These are phyloP conservation scores for Nannoperca australis DNA, from an alignment of 2,797 vertebrate species.

Conservation along the genomic window DNA sequence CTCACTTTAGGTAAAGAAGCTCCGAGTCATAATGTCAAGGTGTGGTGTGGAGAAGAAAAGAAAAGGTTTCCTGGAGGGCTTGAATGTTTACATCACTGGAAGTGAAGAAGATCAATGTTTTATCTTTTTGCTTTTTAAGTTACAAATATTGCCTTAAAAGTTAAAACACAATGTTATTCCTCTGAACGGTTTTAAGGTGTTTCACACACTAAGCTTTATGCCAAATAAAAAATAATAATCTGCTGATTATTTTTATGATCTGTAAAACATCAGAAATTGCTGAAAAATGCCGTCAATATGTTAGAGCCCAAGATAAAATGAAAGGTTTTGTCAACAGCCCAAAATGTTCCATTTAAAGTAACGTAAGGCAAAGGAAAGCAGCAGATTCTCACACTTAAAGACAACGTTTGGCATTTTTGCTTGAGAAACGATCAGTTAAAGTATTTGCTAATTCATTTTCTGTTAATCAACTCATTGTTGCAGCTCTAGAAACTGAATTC, in stretches of 20 bases:
- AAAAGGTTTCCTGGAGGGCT: not conserved
- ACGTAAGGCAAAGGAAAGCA: not conserved
- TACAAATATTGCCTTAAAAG: not conserved
- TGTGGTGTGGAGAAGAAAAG: not conserved
- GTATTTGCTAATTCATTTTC: not conserved
- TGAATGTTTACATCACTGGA: not conserved
- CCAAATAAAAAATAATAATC: not conserved
- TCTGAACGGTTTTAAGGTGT: not conserved
- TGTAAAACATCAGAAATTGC: not conserved
- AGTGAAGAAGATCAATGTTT: not conserved
- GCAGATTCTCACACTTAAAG: too few species aligned
- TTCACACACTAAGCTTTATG: not conserved
- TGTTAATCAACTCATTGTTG: rapidly evolving
- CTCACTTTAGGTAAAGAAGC: constrained; percentile 15
- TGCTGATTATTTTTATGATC: not conserved
- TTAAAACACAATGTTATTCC: not conserved
- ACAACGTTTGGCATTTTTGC: not conserved
- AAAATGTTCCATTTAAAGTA: not conserved
- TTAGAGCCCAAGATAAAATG: not conserved
- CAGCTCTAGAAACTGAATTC: not conserved
- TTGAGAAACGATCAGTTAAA: not conserved
- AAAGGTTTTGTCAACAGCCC: not conserved
- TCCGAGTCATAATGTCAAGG: not conserved
- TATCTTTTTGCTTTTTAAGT: not conserved
- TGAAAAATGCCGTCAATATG: not conserved